phyloP scores from a whole-genome alignment of 2,113 vertebrate species.

The Sapajus apella region DNA sequence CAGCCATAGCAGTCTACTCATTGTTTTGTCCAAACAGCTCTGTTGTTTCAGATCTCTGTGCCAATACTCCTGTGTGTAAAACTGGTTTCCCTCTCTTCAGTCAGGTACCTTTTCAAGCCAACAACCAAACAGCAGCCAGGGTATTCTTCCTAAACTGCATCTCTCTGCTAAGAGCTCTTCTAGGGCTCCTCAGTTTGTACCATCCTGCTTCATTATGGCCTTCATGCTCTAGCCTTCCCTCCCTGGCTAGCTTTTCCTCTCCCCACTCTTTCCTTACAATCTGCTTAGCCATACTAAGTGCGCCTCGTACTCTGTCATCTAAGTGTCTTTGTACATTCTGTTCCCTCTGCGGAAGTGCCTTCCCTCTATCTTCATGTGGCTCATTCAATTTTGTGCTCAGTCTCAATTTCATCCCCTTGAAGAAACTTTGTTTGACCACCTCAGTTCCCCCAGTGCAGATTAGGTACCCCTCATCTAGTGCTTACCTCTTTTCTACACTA shows the following conservation, averaged over 20 bases:
- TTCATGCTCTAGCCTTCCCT: neutral
- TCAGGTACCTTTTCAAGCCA: neutral
- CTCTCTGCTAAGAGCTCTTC: constrained; percentile 5
- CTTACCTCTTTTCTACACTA: neutral
- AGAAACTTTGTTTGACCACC: neutral
- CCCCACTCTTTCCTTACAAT: neutral
- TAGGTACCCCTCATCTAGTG: too few species aligned
- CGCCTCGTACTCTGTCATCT: neutral
- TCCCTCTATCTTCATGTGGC: neutral
- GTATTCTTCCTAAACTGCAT: neutral
- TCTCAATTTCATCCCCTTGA: neutral
- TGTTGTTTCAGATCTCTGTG: neutral
- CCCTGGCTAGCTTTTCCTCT: neutral
- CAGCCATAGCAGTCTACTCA: neutral
- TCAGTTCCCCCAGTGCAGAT: too few species aligned
- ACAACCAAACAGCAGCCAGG: neutral
- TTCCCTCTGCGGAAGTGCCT: neutral
- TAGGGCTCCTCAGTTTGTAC: neutral
- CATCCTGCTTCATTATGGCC: neutral
- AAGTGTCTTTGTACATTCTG: neutral
- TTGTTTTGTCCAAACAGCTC: neutral
- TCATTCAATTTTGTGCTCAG: neutral
- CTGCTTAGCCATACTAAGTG: neutral
- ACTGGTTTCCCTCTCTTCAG: neutral
- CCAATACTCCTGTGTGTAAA: neutral